A percentile compares a stretch with the other conserved stretches of the same genome.
Evolutionary conservation across 2,888 invertebrate genomes (phyloP).

Genomic region (Argyresthia goedartella): DNA sequence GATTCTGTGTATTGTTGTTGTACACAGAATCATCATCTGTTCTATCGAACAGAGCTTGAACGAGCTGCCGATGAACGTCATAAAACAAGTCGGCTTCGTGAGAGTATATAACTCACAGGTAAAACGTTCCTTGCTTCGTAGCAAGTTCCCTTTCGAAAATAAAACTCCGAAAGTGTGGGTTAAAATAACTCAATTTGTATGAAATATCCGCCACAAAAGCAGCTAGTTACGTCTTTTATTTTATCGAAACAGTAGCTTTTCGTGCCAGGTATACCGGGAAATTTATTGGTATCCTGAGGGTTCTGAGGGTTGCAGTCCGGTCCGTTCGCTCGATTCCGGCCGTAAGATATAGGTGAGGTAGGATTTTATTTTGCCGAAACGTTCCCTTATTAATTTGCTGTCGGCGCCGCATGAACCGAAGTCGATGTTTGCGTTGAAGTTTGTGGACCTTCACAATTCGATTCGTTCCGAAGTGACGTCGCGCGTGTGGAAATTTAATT

Average conservation of each 20-base stretch:
- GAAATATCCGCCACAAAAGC: constrained; percentile 13
- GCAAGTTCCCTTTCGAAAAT: no score
- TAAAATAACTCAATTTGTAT: constrained; percentile 6
- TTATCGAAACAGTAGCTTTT: constrained; percentile 6
- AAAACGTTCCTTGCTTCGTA: no score
- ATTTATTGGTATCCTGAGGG: constrained; percentile 43
- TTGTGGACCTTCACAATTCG: constrained; percentile 33
- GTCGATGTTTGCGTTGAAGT: constrained; percentile 14
- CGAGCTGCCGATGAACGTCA: no score
- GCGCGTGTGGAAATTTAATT: constrained; percentile 62
- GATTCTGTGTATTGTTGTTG: no score
- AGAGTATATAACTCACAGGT: no score
- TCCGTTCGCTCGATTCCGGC: constrained; percentile 12
- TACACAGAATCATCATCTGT: no score
- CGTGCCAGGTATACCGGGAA: constrained; percentile 21
- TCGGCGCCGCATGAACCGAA: neutral
- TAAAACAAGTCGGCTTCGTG: no score
- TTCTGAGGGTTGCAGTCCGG: constrained; percentile 31
- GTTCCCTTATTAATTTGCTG: constrained; percentile 10
- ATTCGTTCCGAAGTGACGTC: constrained; percentile 30
- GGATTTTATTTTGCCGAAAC: constrained; percentile 21
- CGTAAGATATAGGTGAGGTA: constrained; percentile 12
- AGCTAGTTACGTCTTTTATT: constrained; percentile 12
- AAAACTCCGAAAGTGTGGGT: neutral
- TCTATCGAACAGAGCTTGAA: no score